Conservation (phyloP, 2,888 invertebrate species). For the Ochropacha duplaris region DNA sequence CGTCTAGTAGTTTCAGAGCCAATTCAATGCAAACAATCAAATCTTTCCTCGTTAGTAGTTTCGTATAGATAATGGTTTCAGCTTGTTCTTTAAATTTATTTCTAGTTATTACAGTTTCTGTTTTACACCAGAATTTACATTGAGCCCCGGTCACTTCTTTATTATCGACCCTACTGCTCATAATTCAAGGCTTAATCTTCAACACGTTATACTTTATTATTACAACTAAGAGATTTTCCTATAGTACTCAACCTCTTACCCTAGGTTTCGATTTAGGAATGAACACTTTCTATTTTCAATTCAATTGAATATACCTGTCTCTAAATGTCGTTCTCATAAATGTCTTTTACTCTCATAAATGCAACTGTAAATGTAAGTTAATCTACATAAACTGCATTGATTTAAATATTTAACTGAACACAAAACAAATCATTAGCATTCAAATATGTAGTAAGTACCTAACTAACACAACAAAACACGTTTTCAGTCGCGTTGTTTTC, state of each 20-base stretch:
- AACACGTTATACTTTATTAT: too few relatives aligned
- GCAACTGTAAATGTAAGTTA: neutral
- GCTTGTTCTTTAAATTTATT: too few relatives aligned
- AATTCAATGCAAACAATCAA: too few relatives aligned
- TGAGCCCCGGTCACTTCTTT: too few relatives aligned
- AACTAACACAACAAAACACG: neutral
- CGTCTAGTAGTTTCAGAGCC: too few relatives aligned
- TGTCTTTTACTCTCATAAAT: neutral
- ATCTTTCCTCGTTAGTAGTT: neutral
- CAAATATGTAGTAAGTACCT: neutral
- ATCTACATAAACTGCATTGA: neutral
- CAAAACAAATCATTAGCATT: neutral
- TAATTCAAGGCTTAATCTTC: too few relatives aligned
- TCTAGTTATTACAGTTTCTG: too few relatives aligned
- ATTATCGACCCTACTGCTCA: too few relatives aligned
- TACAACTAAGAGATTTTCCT: neutral
- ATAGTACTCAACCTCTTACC: neutral
- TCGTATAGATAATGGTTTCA: neutral
- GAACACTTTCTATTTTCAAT: neutral
- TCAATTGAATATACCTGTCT: neutral
- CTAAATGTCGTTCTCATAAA: neutral
- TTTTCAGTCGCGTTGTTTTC: neutral
- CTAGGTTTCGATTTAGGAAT: neutral
- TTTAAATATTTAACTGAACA: neutral
- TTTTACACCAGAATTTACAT: too few relatives aligned